Evolutionary conservation across 2,888 invertebrate species (phyloP).

Genomic region (Cancer borealis): DNA sequence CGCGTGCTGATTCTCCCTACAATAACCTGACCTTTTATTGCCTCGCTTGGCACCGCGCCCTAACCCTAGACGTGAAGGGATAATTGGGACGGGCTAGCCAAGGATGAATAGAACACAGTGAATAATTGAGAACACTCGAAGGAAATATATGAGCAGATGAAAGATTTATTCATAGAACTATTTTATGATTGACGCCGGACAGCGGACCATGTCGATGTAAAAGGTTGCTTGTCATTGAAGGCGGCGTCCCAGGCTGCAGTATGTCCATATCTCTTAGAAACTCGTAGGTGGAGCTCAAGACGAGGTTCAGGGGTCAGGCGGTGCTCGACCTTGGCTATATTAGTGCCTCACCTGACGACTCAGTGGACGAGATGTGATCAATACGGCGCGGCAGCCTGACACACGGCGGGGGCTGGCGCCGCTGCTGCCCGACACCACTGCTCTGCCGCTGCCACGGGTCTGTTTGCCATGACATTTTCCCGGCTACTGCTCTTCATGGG

Average conservation of each 20-base stretch:
- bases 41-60: not conserved
- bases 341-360: constrained; percentile 7
- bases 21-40: not conserved
- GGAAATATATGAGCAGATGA: not conserved
- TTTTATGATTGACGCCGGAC: not conserved
- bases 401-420: constrained; percentile 27
- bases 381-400: constrained; percentile 1
- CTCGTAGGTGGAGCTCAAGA: not conserved
- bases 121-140: not conserved
- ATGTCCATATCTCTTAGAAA: not conserved
- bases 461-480: not conserved
- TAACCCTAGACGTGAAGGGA: not conserved
- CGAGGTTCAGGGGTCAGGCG: not conserved
- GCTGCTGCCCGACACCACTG: not conserved
- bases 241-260: not conserved
- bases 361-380: constrained; percentile 40
- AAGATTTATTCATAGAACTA: not conserved
- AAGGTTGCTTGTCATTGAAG: not conserved
- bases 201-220: not conserved
- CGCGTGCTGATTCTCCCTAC: constrained; percentile 12
- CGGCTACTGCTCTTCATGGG: not conserved
- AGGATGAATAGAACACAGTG: not conserved
- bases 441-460: not conserved
- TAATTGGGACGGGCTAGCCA: not conserved
- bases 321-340: constrained; percentile 24